These are phyloP conservation scores for Dryobates pubescens DNA, from an alignment of 2,797 vertebrate species.

Conservation along the genomic window DNA sequence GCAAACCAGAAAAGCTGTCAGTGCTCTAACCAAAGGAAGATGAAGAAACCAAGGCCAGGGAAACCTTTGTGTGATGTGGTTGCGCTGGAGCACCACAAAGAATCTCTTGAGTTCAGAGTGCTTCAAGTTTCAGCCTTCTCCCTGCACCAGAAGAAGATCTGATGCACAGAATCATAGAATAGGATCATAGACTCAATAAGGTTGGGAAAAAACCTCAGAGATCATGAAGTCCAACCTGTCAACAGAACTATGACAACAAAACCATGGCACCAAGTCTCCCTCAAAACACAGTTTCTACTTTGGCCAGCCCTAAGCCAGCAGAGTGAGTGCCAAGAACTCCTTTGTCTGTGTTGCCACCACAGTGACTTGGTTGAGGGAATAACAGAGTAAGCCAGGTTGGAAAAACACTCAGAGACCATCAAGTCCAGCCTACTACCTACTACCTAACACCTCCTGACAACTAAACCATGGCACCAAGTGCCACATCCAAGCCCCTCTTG, in stretches of 20 bases:
- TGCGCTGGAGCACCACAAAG: neutral
- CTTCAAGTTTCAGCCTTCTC: neutral
- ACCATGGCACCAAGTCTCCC: too few relatives aligned
- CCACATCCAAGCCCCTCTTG: too few relatives aligned
- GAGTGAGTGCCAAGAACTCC: neutral
- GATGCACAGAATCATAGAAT: neutral
- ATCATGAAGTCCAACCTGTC: too few relatives aligned
- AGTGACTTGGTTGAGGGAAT: neutral
- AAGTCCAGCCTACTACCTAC: too few relatives aligned
- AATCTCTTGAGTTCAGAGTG: neutral
- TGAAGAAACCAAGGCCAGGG: neutral
- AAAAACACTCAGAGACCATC: too few relatives aligned
- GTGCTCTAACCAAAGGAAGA: neutral
- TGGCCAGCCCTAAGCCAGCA: neutral
- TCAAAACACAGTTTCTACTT: too few relatives aligned
- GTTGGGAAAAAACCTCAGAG: too few relatives aligned
- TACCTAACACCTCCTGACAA: too few relatives aligned
- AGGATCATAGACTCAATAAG: too few relatives aligned
- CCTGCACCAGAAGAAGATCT: neutral
- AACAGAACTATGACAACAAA: too few relatives aligned
- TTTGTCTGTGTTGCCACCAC: neutral
- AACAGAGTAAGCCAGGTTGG: too few relatives aligned
- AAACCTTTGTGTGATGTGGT: neutral
- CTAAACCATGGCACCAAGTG: too few relatives aligned
- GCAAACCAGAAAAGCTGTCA: conserved; percentile 12